Percentiles rank a stretch among this genome's conserved stretches.
phyloP scores from a whole-genome alignment of 2,888 invertebrate genomes.

The Drosophila seclusa region DNA sequence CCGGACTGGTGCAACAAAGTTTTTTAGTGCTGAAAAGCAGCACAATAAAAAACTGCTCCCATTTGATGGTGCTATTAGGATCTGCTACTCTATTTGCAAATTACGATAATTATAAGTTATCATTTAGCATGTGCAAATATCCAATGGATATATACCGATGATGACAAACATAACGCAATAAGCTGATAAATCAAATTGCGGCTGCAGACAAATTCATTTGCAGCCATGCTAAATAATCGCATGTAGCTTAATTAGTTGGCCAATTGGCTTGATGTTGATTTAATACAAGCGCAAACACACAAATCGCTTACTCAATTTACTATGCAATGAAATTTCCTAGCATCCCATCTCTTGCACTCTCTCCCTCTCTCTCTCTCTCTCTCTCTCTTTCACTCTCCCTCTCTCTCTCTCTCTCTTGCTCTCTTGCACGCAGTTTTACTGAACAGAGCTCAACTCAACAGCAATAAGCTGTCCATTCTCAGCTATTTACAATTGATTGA shows the following conservation, averaged over 20 bases:
- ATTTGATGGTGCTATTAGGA: not conserved
- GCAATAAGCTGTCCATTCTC: slow-evolving; percentile 25
- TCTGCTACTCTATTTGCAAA: not conserved
- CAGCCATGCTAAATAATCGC: slow-evolving; percentile 31
- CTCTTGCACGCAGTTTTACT: not conserved
- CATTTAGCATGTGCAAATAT: not conserved
- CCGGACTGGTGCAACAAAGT: not conserved
- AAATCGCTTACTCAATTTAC: slow-evolving; percentile 45
- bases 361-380: not conserved
- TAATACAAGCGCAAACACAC: slow-evolving; percentile 23
- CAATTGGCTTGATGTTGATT: slow-evolving; percentile 49
- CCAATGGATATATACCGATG: not conserved
- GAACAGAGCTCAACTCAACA: not conserved
- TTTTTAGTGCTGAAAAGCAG: not conserved
- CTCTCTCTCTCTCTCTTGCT: not conserved
- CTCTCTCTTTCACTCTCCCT: not conserved
- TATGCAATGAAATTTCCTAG: slow-evolving; percentile 26
- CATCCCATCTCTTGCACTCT: not conserved
- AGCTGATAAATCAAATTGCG: slow-evolving; percentile 30
- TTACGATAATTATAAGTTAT: not conserved
- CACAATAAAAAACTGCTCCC: not conserved
- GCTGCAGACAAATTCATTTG: not conserved
- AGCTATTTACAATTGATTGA: slow-evolving; percentile 70
- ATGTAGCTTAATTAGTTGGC: slow-evolving; percentile 53
- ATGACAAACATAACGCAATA: slow-evolving; percentile 11